These are phyloP conservation scores for Ethmia dodecea DNA, from an alignment of 2,888 invertebrate genomes.

Conservation along the genomic window DNA sequence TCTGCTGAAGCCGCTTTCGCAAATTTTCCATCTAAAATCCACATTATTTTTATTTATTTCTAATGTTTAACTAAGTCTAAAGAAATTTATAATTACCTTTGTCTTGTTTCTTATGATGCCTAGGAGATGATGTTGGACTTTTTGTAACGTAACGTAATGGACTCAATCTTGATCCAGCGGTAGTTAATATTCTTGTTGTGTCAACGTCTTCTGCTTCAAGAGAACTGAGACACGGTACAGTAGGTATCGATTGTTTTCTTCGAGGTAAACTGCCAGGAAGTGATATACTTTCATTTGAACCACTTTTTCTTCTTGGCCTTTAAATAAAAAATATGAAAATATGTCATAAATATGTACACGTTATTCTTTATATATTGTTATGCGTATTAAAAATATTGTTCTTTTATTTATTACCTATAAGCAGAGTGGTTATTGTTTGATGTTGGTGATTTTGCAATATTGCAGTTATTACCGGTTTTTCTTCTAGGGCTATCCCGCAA, in stretches of 20 bases:
- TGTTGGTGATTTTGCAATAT: conserved; percentile 75
- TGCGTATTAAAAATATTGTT: too few species aligned
- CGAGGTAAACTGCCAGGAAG: conserved; percentile 80
- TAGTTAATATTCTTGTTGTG: conserved; percentile 66
- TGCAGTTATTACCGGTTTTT: conserved; percentile 76
- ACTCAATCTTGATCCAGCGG: conserved; percentile 64
- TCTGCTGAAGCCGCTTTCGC: conserved; percentile 91
- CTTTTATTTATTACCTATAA: conserved; percentile 50
- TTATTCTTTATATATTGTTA: too few species aligned
- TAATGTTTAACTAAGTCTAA: too few species aligned
- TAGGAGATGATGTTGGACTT: conserved; percentile 73
- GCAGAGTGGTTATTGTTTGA: conserved; percentile 54
- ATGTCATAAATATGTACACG: too few species aligned
- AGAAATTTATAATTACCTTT: conserved; percentile 34
- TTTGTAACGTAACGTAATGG: conserved; percentile 64
- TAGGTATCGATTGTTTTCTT: conserved; percentile 76
- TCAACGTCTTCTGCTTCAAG: conserved; percentile 72
- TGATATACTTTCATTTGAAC: conserved; percentile 80
- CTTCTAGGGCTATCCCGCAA: conserved; percentile 81
- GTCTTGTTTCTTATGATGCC: conserved; percentile 65
- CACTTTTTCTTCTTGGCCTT: conserved; percentile 68
- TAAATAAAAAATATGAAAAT: too few species aligned
- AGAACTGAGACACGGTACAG: conserved; percentile 64
- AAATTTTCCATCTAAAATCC: conserved; percentile 63
- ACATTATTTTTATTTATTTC: too few species aligned